Evolutionary conservation across 2,113 vertebrate genomes (phyloP), one percentile per base, ranked within the genome.

Genomic region (Sapajus apella): DNA sequence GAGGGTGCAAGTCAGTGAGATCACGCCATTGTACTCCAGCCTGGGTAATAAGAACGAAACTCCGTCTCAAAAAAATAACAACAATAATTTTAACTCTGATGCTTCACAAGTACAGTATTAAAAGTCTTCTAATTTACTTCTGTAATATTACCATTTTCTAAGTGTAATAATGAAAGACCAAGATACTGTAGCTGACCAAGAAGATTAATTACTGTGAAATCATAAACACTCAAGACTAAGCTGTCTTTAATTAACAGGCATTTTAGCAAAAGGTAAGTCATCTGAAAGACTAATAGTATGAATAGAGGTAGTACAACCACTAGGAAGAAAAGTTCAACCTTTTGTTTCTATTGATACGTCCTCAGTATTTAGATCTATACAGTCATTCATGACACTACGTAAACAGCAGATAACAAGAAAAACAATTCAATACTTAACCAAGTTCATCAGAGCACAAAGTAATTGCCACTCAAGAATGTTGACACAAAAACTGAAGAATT

Each of bases 91-190:
- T 32, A 93, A 70, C 25, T 50, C n/a, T 18, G 18, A 72, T 25
- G 45, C 14, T 64, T 45, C 61, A 77, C 10, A 91, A 83, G 70
- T 20, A 64, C 18, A 70, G 37, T 27, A 84, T 27, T 55, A 73
- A 80, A 89, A 79, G 58, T 50, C 73, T 95, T 83, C 58, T 45
- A 23, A n/a, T 1, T 79, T 80, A 87, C 58, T 94, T 32, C 94
- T 87, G 8, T 55, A 93, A 25, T 40, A 83, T 64, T 72, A n/a
- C 12, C 43, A 47, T 45, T 84, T 85, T 93, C 79, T 82, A 83
- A 76, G 66, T 76, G 90, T 94, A 91, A 81, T 86, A 91, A 73
- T 68, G 43, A 94, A 95, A 95, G 79, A 87, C 16, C 45, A 96
- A 84, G 61, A 76, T 77, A 84, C 16, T 32, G 18, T 45, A 45